Evolutionary conservation across 2,797 vertebrate species (phyloP), one percentile per base, ranked within the genome.

Genomic region (Coregonus suidteri): DNA sequence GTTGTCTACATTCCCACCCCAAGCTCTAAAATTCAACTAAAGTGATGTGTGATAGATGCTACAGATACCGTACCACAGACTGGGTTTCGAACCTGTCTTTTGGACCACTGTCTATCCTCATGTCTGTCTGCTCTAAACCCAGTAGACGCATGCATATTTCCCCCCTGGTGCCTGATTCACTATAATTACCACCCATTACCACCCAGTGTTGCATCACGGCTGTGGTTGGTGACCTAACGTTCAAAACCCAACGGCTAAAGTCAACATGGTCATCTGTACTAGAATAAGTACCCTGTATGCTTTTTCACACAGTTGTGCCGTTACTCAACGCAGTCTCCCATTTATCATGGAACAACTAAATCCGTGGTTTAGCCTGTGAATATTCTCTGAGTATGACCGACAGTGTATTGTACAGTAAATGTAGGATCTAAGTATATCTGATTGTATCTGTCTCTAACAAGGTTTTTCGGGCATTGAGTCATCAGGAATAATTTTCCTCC

Each of bases 1-100:
- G 88, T 47, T 47, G 74, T 80, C 82, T 73, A 80, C 82, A 84
- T 88, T 85, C 82, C 82, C 81, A 84, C 87, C 84, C 79, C 74
- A 80, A 84, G 79, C 82, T 78, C 84, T 83, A 82, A 86, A 86
- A 88, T 81, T 75, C 77, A 81, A 85, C 78, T 80, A 25, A 25
- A 25, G 25, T 25, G 1, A 11, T 85, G 83, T 77, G 78, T 75
- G 72, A 82, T 76, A 77, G 83, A 80, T 77, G 30, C 20, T 14
- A 79, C 72, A 77, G 75, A 65, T 15, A 34, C 31, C 34, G n/a
- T 65, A 25, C 56, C 1, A 13, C 16, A 41, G 41, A 47, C 9
- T 13, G 41, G 41, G 9, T 18, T 47, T 20, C 14, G 13, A 16
- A 37, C 6, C 31, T 69, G 7, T 69, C 7, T 34, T 31, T 67